A percentile compares a stretch with the other conserved stretches of the same genome.
These are phyloP conservation scores for Latrodectus geometricus DNA, from an alignment of 1,140 invertebrate genomes.

Conservation along the genomic window DNA sequence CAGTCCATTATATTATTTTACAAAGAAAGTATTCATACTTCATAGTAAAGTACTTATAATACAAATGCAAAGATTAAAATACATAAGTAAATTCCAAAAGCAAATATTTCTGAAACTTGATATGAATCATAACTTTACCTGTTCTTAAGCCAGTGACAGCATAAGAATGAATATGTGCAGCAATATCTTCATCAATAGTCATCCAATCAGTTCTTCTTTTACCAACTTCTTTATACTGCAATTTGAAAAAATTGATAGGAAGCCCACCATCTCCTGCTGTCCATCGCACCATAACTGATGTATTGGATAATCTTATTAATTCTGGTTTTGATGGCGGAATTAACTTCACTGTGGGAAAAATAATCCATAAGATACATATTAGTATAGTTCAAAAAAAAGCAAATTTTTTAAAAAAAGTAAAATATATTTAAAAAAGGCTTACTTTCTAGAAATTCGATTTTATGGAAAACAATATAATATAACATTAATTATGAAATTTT, in stretches of 20 bases:
- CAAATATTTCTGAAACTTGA: not conserved
- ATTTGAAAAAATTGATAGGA: slow-evolving; percentile 89
- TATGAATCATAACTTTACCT: slow-evolving; percentile 69
- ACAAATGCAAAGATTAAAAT: too few species aligned
- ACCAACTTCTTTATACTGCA: slow-evolving; percentile 82
- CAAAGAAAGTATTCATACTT: too few species aligned
- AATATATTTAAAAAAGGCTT: not conserved
- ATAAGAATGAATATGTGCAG: slow-evolving; percentile 78
- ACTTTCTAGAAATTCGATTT: not conserved
- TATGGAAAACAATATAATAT: not conserved
- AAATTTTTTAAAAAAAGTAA: not conserved
- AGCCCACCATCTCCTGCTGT: slow-evolving; percentile 81
- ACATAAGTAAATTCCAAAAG: too few species aligned
- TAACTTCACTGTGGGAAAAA: slow-evolving; percentile 75
- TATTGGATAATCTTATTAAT: slow-evolving; percentile 84
- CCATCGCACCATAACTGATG: slow-evolving; percentile 95
- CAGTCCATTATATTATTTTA: too few species aligned
- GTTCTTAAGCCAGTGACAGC: slow-evolving; percentile 81
- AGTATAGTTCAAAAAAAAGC: too few species aligned
- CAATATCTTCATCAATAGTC: slow-evolving; percentile 85
- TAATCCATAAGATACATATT: too few species aligned
- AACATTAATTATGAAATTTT: too few species aligned
- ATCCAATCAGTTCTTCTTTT: slow-evolving; percentile 77
- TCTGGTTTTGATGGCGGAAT: slow-evolving; percentile 87
- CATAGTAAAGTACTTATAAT: too few species aligned